Conservation (phyloP, 2,113 vertebrate species). For the Austrofundulus limnaeus region DNA sequence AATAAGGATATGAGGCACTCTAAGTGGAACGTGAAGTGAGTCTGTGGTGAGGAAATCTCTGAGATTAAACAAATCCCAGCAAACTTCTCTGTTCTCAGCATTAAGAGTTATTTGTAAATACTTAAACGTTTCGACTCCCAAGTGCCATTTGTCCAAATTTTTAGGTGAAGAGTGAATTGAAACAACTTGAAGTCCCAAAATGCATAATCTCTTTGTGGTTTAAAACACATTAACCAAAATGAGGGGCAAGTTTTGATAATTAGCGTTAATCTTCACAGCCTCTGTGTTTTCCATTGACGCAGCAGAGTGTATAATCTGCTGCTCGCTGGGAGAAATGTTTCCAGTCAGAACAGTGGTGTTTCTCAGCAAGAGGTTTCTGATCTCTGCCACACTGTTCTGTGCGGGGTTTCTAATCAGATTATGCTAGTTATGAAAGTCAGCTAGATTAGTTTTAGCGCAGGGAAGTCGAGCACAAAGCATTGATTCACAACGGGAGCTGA, state of each 20-base stretch:
- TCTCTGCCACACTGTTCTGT: conserved; percentile 60
- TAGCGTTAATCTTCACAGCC: conserved; percentile 16
- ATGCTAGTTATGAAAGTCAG: conserved; percentile 71
- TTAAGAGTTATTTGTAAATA: not conserved
- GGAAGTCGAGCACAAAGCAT: conserved; percentile 53
- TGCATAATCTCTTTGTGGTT: too few relatives aligned
- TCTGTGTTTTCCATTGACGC: conserved; percentile 38
- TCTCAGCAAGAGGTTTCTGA: conserved; percentile 61
- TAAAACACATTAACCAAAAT: not conserved
- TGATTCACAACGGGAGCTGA: conserved; percentile 51
- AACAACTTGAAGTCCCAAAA: too few relatives aligned
- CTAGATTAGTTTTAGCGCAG: conserved; percentile 54
- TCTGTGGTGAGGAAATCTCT: conserved; percentile 29
- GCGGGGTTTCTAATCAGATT: conserved; percentile 68
- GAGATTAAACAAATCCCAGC: conserved; percentile 5
- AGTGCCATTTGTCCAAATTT: not conserved
- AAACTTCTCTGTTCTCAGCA: not conserved
- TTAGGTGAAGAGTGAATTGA: not conserved
- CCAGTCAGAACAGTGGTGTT: conserved; percentile 42
- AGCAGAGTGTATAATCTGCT: conserved; percentile 49
- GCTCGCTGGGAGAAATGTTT: conserved; percentile 42
- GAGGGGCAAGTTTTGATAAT: conserved; percentile 23
- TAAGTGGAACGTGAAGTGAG: conserved; percentile 32
- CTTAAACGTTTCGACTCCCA: not conserved
- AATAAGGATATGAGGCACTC: conserved; percentile 51